Evolutionary conservation across 2,113 vertebrate species (phyloP).

Genomic region (Heteronetta atricapilla): DNA sequence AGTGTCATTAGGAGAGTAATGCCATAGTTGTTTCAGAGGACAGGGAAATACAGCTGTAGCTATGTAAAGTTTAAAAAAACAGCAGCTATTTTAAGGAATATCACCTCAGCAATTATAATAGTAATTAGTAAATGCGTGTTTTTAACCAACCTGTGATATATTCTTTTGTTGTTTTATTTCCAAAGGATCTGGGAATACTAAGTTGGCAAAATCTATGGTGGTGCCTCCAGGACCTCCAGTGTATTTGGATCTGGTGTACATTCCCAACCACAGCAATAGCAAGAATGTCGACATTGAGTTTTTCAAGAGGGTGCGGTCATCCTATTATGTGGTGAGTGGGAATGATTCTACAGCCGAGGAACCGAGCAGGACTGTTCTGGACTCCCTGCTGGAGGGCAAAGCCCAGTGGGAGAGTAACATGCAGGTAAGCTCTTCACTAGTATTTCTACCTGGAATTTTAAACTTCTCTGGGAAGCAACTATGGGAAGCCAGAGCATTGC

Average conservation of each 20-base stretch:
- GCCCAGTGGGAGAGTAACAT: conserved; percentile 92
- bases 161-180: conserved; percentile 27
- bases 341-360: conserved; percentile 90
- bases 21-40: neutral
- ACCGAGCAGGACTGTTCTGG: conserved; percentile 90
- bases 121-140: neutral
- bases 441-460: neutral
- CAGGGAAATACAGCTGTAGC: neutral
- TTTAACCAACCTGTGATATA: neutral
- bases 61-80: neutral
- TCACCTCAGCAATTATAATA: neutral
- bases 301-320: conserved; percentile 93
- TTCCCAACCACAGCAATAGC: conserved; percentile 96
- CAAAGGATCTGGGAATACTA: conserved; percentile 83
- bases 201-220: conserved; percentile 76
- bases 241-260: conserved; percentile 96
- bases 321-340: conserved; percentile 97
- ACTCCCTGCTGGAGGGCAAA: conserved; percentile 93
- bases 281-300: conserved; percentile 96
- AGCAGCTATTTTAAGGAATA: neutral
- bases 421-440: conserved; percentile 80
- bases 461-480: neutral
- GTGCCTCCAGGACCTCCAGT: conserved; percentile 90
- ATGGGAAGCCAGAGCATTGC: neutral
- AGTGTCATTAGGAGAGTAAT: neutral